Evolutionary conservation across 2,888 invertebrate species (phyloP), one percentile per base, ranked within the genome.

Genomic region (Dorcus hopei): DNA sequence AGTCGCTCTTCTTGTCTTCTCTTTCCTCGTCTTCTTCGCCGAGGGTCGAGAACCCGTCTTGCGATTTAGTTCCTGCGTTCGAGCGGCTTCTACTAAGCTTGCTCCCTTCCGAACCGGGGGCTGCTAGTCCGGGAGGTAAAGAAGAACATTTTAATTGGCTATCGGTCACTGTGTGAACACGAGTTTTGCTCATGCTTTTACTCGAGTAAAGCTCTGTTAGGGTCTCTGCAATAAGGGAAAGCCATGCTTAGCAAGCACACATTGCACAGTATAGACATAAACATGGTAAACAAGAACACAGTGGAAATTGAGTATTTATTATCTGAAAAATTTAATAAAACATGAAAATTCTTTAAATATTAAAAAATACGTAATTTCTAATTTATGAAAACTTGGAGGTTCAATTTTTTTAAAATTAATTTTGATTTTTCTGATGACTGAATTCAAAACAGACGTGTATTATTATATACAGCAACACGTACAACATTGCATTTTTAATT

Each of bases 91-190:
- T 79, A 73, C 81, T 83, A 49, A 85, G 78, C 69, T 84, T 85
- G 49, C 79, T 77, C 26, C 81, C 80, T 0, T 82, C 79, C 5
- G 65, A 65, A n/a, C 65, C 70, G 3, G 83, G 78, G 38, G 84
- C 79, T 42, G 84, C 83, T 62, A 85, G 75, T 39, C 86, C 86
- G 14, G 85, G 85, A 33, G 87, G 87, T 56, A 87, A 77, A 61
- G 87, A 87, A 38, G 86, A 85, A 60, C 86, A 87, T 74, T 87
- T 87, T 66, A 85, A 70, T 77, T 83, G 83, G 38, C 80, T 80
- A 70, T 85, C 85, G 66, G 72, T 68, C 54, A 64, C 52, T 47
- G 59, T 49, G 65, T 63, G 58, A 47, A 41, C 53, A 61, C 59
- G 61, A 48, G 61, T 61, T 55, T 61, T 63, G 57, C 53, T 61